Evolutionary conservation across 2,113 vertebrate species (phyloP).

Genomic region (Balaeniceps rex): DNA sequence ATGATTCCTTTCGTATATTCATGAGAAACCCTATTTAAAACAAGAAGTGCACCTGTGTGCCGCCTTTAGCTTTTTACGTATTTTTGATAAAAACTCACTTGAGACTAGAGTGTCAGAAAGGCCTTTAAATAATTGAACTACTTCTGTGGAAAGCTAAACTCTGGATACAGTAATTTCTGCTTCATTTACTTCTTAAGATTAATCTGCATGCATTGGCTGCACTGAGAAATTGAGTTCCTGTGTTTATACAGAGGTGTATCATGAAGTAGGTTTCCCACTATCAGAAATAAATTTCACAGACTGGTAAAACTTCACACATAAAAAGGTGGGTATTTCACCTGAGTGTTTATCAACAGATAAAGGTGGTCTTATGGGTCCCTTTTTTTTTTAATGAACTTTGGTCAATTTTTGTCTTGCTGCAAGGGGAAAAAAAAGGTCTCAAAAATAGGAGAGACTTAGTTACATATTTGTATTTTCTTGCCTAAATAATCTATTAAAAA

Average conservation of each 20-base stretch:
- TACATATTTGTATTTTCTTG: neutral
- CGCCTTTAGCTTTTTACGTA: neutral
- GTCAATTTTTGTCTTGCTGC: neutral
- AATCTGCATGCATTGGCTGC: neutral
- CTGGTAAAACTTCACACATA: neutral
- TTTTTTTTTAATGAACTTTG: neutral
- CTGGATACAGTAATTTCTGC: neutral
- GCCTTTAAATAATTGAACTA: neutral
- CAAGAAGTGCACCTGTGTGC: neutral
- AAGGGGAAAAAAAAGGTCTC: neutral
- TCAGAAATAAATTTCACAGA: neutral
- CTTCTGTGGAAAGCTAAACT: neutral
- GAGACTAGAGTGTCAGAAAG: neutral
- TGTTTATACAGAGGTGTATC: neutral
- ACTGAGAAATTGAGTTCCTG: neutral
- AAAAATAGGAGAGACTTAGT: neutral
- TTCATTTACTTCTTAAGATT: neutral
- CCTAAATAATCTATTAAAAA: neutral
- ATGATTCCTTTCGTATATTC: neutral
- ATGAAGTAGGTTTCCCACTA: neutral
- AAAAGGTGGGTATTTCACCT: neutral
- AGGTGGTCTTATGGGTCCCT: neutral
- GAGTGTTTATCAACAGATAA: neutral
- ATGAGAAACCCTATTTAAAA: neutral
- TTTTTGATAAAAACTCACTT: neutral